Conservation (phyloP, 2,888 invertebrate species). For the Panzeria rudis region DNA sequence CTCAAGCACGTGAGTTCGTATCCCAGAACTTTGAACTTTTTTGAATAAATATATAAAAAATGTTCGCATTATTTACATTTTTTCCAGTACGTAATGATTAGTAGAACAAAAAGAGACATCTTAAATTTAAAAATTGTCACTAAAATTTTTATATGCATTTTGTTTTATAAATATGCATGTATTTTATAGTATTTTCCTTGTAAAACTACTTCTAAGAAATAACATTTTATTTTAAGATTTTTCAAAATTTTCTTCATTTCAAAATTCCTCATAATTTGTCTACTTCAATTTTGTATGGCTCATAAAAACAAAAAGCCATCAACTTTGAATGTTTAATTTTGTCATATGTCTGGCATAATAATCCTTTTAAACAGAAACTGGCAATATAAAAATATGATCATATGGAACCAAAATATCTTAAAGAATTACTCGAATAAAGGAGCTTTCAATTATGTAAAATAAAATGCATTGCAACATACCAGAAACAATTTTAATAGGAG, state of each 20-base stretch:
- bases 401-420: conserved; percentile 39
- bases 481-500: conserved; percentile 50
- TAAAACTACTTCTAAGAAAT: background rate
- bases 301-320: conserved; percentile 61
- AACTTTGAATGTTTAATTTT: conserved; percentile 48
- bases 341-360: conserved; percentile 69
- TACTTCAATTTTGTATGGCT: conserved; percentile 60
- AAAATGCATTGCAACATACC: conserved; percentile 38
- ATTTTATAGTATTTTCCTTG: background rate
- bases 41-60: too few relatives aligned
- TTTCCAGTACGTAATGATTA: too few relatives aligned
- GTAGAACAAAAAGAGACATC: too few relatives aligned
- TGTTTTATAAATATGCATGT: too few relatives aligned
- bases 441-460: conserved; percentile 9
- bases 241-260: background rate
- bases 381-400: conserved; percentile 39
- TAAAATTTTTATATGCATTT: too few relatives aligned
- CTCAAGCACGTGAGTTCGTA: too few relatives aligned
- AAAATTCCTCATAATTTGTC: conserved; percentile 66
- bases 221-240: background rate
- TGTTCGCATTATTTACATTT: too few relatives aligned
- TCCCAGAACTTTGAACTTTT: too few relatives aligned
- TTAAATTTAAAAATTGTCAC: too few relatives aligned
- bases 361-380: conserved; percentile 42
- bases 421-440: too few relatives aligned